phyloP scores from a whole-genome alignment of 2,888 invertebrate genomes.

The Ctenicera cuprea region DNA sequence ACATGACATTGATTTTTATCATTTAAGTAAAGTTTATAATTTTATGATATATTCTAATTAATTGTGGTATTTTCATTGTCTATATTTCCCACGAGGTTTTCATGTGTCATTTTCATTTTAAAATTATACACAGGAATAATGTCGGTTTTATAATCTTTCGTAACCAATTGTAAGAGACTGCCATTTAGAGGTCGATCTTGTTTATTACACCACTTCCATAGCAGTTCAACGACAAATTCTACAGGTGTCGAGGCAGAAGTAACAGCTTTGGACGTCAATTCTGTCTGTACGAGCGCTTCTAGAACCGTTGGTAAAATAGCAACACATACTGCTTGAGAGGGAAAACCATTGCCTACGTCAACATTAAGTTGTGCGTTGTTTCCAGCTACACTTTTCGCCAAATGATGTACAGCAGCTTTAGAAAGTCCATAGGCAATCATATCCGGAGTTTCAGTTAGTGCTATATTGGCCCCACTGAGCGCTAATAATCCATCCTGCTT shows the following conservation, averaged over 20 bases:
- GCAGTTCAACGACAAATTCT: constrained; percentile 89
- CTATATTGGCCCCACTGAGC: constrained; percentile 93
- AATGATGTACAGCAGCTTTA: constrained; percentile 96
- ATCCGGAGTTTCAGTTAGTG: constrained; percentile 84
- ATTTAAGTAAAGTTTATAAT: too few species aligned
- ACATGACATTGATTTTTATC: too few species aligned
- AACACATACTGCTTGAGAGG: constrained; percentile 83
- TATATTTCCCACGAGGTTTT: too few species aligned
- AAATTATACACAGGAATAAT: neutral
- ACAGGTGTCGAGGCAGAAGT: constrained; percentile 94
- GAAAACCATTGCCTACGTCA: constrained; percentile 84
- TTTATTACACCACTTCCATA: constrained; percentile 87
- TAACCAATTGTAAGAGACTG: constrained; percentile 88
- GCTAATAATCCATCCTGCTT: constrained; percentile 89
- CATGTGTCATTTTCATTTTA: too few species aligned
- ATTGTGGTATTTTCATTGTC: too few species aligned
- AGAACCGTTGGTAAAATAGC: constrained; percentile 94
- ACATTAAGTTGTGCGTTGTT: constrained; percentile 64
- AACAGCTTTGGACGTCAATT: constrained; percentile 97
- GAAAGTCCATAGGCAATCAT: constrained; percentile 84
- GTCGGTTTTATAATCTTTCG: constrained; percentile 84
- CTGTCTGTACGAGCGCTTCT: constrained; percentile 98
- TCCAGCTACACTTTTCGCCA: constrained; percentile 90
- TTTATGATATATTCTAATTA: too few species aligned
- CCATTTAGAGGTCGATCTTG: constrained; percentile 87